Conservation (phyloP, 2,888 invertebrate genomes). For the Drosophila emarginata region DNA sequence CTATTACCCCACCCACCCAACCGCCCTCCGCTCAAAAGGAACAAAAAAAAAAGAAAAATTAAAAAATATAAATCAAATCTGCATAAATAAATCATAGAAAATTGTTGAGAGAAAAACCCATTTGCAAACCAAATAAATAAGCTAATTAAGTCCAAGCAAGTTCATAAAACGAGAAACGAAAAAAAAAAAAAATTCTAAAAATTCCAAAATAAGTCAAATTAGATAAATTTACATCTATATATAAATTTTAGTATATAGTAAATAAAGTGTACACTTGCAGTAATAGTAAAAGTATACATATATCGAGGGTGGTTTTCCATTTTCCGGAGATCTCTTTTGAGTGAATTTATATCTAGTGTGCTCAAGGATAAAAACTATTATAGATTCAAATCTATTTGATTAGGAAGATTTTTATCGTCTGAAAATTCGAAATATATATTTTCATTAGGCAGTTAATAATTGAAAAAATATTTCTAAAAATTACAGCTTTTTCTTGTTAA, state of each 20-base stretch:
- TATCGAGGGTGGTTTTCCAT: no score
- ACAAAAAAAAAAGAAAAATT: slow-evolving; percentile 49
- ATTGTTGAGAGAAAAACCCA: slow-evolving; percentile 27
- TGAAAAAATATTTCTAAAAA: no score
- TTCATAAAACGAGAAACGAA: neutral
- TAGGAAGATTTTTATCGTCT: no score
- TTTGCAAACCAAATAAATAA: neutral
- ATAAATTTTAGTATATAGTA: neutral
- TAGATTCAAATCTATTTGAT: no score
- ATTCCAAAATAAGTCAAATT: neutral
- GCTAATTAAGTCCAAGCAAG: neutral
- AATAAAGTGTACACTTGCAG: no score
- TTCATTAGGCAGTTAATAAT: no score
- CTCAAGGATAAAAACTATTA: no score
- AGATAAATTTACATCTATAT: neutral
- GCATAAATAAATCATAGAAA: slow-evolving; percentile 68
- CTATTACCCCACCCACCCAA: neutral
- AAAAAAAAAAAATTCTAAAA: neutral
- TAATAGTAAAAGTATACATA: no score
- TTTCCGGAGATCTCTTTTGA: no score
- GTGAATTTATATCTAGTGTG: no score
- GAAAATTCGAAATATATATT: no score
- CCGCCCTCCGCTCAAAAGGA: neutral
- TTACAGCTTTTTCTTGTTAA: no score
- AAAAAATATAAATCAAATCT: slow-evolving; percentile 68